Evolutionary conservation across 1,140 invertebrate genomes (phyloP).

Genomic region (Euglossa dilemma): DNA sequence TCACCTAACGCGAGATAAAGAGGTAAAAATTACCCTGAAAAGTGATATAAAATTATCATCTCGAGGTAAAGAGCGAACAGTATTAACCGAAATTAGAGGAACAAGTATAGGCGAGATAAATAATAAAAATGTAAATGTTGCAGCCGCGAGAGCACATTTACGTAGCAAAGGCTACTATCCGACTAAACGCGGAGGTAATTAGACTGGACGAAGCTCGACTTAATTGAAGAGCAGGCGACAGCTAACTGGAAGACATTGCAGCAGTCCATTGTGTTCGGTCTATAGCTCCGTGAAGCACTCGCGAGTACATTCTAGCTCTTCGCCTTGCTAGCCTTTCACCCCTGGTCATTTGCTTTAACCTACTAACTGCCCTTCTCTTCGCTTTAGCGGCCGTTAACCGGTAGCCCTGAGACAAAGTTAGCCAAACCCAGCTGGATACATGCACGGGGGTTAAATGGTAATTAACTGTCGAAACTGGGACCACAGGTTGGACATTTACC

Average conservation of each 20-base stretch:
- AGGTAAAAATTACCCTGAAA: too few species aligned
- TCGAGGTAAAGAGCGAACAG: too few species aligned
- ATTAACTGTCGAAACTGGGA: conserved; percentile 14
- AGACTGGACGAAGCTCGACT: conserved; percentile 50
- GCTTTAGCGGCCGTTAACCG: conserved; percentile 17
- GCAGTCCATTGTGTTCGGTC: conserved; percentile 19
- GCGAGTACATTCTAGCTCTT: conserved; percentile 12
- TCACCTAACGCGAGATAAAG: too few species aligned
- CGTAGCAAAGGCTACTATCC: conserved; percentile 32
- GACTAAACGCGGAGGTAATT: conserved; percentile 39
- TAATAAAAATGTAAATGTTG: conserved; percentile 5
- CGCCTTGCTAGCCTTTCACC: conserved; percentile 1
- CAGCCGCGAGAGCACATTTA: conserved; percentile 28
- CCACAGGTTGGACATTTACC: neutral
- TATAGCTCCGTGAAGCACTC: conserved; percentile 1
- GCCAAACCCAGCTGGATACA: neutral
- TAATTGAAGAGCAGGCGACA: conserved; percentile 47
- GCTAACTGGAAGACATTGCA: conserved; percentile 41
- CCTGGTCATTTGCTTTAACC: conserved; percentile 12
- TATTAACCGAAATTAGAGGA: neutral
- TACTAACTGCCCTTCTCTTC: conserved; percentile 20
- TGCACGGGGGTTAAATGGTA: conserved; percentile 11
- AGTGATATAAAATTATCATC: too few species aligned
- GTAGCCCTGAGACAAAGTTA: conserved; percentile 16
- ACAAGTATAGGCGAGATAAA: neutral